Conservation (phyloP, 2,797 vertebrate genomes). For the Miichthys miiuy region DNA sequence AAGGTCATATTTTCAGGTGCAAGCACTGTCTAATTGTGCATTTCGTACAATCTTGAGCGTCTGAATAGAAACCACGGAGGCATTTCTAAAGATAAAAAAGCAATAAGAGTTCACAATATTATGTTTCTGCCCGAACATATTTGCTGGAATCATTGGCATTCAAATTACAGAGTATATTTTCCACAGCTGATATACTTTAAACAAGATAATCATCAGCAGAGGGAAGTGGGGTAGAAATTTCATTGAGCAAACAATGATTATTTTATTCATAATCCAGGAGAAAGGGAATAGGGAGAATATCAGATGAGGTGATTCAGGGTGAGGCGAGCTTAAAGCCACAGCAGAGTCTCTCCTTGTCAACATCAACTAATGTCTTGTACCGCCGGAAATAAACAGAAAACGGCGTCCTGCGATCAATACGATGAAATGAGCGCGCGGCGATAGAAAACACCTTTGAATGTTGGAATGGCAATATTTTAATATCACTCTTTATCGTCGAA, state of each 20-base stretch:
- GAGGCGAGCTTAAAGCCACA: constrained; percentile 44
- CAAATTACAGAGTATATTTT: constrained; percentile 85
- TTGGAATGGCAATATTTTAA: constrained; percentile 38
- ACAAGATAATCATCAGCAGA: constrained; percentile 85
- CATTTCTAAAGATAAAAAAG: constrained; percentile 80
- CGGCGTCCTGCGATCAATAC: constrained; percentile 37
- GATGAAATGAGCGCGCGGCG: constrained; percentile 39
- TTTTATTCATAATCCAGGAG: constrained; percentile 83
- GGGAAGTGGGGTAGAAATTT: constrained; percentile 84
- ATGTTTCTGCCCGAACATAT: constrained; percentile 72
- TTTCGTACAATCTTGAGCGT: constrained; percentile 73
- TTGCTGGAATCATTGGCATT: constrained; percentile 82
- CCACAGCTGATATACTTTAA: constrained; percentile 85
- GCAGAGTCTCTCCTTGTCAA: constrained; percentile 41
- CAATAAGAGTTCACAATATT: constrained; percentile 75
- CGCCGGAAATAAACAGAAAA: constrained; percentile 51
- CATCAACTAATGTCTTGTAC: constrained; percentile 27
- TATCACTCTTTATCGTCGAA: constrained; percentile 36
- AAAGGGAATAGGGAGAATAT: constrained; percentile 69
- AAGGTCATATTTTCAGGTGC: constrained; percentile 80
- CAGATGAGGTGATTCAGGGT: constrained; percentile 70
- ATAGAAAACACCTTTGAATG: constrained; percentile 36
- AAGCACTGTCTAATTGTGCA: constrained; percentile 76
- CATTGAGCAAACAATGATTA: constrained; percentile 83
- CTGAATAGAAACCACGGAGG: constrained; percentile 74